Base-by-base conservation (phyloP, 2,113 vertebrate genomes). In the Cygnus atratus region DNA sequence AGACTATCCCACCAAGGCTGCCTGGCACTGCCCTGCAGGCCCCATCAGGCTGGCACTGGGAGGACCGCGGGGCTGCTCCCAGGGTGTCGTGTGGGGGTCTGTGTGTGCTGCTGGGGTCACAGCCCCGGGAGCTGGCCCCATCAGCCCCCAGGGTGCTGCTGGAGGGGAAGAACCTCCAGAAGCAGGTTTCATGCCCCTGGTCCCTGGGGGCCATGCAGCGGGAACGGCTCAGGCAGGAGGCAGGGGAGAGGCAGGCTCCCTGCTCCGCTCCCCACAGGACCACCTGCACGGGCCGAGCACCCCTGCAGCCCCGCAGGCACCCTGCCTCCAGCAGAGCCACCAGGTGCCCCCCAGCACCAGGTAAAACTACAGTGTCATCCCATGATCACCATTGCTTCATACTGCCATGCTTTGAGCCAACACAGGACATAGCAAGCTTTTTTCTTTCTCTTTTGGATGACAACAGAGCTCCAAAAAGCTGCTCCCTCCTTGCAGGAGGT, bases 321-420 rank as follows among this genome's bases (percentile, higher is more conserved):
- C 46, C 46, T 48, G 20, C 46, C 46, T 48, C 46, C 46, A 48
- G 46, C 46, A 71, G 88, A 93, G 76, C 63, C 54, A 24, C 1
- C 10, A 70, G 46, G 46, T 84, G 62, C 66, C 44, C 67, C 88
- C 59, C 58, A 6, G 88, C 77, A 80, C 54, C 88, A 94, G 91
- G 87, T 94, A 95, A 95, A 76, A 87, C 87, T 93, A 67, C 94
- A 90, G 44, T 90, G 50, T 84, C 95, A 96, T 96, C 90, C 84
- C 93, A 95, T 97, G 96, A 89, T 92, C 91, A 91, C 95, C 95
- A 96, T 95, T 66, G 91, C 96, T 96, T 73, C 96, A 95, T 58
- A 91, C 87, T 14, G 48, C 87, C 96, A 93, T n/a, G 81, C 95
- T 96, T 93, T 95, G 84, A 93, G 77, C 92, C 84, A 70, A 22